Percentiles rank a stretch among this genome's conserved stretches.
phyloP scores from a whole-genome alignment of 2,888 invertebrate species.

The Parnassius glacialis region DNA sequence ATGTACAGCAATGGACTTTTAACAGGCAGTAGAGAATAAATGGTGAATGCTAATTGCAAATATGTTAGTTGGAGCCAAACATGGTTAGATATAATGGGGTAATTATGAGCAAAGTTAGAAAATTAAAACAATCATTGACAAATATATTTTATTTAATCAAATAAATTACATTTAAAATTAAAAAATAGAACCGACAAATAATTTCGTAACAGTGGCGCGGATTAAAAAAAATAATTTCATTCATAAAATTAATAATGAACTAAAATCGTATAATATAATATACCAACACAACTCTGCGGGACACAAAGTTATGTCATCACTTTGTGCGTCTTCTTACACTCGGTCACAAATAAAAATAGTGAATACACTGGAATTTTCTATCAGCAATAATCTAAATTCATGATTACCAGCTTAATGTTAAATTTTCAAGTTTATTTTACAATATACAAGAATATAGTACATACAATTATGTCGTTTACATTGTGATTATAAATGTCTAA shows the following conservation, averaged over 20 bases:
- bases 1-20: too few relatives aligned
- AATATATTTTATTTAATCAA: slow-evolving; percentile 78
- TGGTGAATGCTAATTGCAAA: too few relatives aligned
- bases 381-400: slow-evolving; percentile 36
- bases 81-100: too few relatives aligned
- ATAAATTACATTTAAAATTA: slow-evolving; percentile 76
- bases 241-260: slow-evolving; percentile 41
- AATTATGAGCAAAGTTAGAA: too few relatives aligned
- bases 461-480: slow-evolving; percentile 50
- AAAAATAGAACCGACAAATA: slow-evolving; percentile 65
- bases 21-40: too few relatives aligned
- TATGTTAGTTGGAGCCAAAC: too few relatives aligned
- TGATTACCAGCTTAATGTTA: slow-evolving; percentile 10
- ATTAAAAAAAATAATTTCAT: slow-evolving; percentile 53
- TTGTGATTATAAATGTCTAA: slow-evolving; percentile 61
- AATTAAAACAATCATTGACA: slow-evolving; percentile 47
- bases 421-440: slow-evolving; percentile 52
- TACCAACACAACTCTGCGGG: slow-evolving; percentile 38
- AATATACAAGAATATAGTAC: slow-evolving; percentile 75
- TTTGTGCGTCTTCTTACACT: slow-evolving; percentile 58
- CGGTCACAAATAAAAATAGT: slow-evolving; percentile 33
- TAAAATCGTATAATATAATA: slow-evolving; percentile 47
- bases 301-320: slow-evolving; percentile 34
- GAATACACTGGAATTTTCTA: slow-evolving; percentile 37
- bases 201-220: slow-evolving; percentile 57